Base-by-base conservation (phyloP, 2,888 invertebrate genomes). In the Eupithecia inturbata region DNA sequence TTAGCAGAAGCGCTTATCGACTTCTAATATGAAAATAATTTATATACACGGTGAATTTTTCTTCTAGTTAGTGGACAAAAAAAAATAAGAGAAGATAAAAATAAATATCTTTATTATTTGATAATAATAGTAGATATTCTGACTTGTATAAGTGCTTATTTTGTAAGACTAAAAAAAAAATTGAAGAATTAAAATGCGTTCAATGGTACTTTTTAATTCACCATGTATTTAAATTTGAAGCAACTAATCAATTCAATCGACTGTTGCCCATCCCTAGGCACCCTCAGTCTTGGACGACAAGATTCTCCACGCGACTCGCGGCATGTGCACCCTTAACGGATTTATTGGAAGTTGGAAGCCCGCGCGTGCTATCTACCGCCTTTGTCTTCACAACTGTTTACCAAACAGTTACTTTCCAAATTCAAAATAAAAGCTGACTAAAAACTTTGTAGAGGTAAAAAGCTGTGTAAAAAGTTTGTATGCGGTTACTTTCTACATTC, bases 281-380 rank as follows among this genome's bases (percentile, higher is more conserved):
- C 90, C 91, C 91, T 89, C 85, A 87, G 87, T 88, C 86, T 87
- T 85, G 87, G 84, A 85, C 88, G 90, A 86, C 89, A 91, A 91
- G 94, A 92, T 91, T 91, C 89, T 86, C 88, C 86, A 86, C 85
- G 87, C 89, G 87, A 85, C 77, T 79, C 78, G 85, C 89, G 90
- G 91, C 91, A 92, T 92, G 92, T 91, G 92, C 87, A 83, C 89
- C 88, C 90, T 89, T 93, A 94, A 94, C 93, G 93, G 94, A 94
- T 94, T 94, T 93, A 91, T 91, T 89, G 88, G 87, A 57, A 57
- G 3, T 57, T 57, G 26, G 57, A 57, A 90, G 86, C 83, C 85
- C 86, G 88, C 89, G 89, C 90, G 89, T 88, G 90, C 84, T 68
- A 74, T 81, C 82, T 70, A 68, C 81, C 81, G 76, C 79, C 77